Evolutionary conservation across 1,140 invertebrate species (phyloP), one percentile per base, ranked within the genome.

Genomic region (Drosophila triauraria): DNA sequence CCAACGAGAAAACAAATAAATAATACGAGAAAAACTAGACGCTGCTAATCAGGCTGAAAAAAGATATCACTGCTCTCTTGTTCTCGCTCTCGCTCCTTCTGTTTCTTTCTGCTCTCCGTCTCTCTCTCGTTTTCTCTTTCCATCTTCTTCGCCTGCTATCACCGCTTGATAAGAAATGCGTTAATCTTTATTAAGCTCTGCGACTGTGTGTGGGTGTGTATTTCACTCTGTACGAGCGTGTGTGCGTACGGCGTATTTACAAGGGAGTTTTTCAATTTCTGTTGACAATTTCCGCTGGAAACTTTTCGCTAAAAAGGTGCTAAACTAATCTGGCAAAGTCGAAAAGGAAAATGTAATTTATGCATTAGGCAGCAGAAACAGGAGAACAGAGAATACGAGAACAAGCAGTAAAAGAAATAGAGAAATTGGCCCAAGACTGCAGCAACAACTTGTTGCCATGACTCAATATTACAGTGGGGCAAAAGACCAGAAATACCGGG

Each of bases 141-240:
- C 54, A 51, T 77, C 50, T 68, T 77, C 65, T 58, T 60, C 20
- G 40, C 32, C 47, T 65, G 82, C 84, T 87, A 87, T 87, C 83
- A 82, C 76, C 70, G 80, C 77, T 82, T 90, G 84, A 88, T 88
- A 88, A 88, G 84, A 88, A 88, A 88, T 88, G 84, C 84, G 84
- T 88, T 88, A 88, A 88, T 88, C 84, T 88, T 88, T 88, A 88
- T 88, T 84, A 84, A 88, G 80, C 76, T 68, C 76, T 80, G 64
- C 67, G 79, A 38, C 38, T 35, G 63, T 67, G 64, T 54, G 47
- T 51, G 42, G 65, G 40, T 50, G 47, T 58, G 53, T 57, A 62
- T 44, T 59, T 23, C 23, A 40, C 42, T 60, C 25, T 50, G 32
- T 25, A 35, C 44, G n/a, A 47, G 46, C 40, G 38, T 63, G 58